Base-by-base conservation (phyloP, 2,888 invertebrate species). In the Augochlorella aurata region DNA sequence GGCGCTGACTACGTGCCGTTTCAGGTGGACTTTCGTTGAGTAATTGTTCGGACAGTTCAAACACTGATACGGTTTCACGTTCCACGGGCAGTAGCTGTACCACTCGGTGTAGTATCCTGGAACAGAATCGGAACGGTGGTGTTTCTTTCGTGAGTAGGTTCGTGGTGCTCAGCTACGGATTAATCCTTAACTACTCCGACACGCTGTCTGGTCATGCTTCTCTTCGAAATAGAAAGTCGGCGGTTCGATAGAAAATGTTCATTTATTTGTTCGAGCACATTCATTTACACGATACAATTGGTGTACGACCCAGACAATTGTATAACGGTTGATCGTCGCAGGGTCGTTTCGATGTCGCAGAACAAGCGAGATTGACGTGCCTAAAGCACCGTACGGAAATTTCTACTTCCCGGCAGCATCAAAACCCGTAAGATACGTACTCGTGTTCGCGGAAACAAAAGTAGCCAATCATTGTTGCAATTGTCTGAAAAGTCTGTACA, bases 11-110 rank as follows among this genome's bases (percentile, higher is more conserved):
- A 85, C 74, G 74, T 91, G 91, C 10, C 88, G 86, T 45, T 85
- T 82, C 70, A 91, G 73, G 16, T 89, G 86, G 2, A 83, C 85
- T 69, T 89, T 87, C 63, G 82, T 79, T 38, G 88, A 89, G 77
- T 90, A 91, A 80, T 77, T 85, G 73, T 87, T 84, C 24, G 89
- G 89, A 85, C 90, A 92, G 67, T 83, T 83, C 49, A 82, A 70
- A 71, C 91, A 91, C 76, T 85, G 87, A 74, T 85, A 89, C 29
- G 90, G 89, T 78, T 87, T 87, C 65, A 69, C 47, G 65, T 74
- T 76, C 84, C 83, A 77, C 18, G 83, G 72, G 50, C 68, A 77
- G 61, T 77, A 83, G 72, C 38, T 54, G 71, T 80, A 83, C 77
- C 79, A 80, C 0, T 70, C 38, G 61, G 47, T n/a, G 75, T 66